Evolutionary conservation across 2,797 vertebrate genomes (phyloP).

Genomic region (Tapera naevia): DNA sequence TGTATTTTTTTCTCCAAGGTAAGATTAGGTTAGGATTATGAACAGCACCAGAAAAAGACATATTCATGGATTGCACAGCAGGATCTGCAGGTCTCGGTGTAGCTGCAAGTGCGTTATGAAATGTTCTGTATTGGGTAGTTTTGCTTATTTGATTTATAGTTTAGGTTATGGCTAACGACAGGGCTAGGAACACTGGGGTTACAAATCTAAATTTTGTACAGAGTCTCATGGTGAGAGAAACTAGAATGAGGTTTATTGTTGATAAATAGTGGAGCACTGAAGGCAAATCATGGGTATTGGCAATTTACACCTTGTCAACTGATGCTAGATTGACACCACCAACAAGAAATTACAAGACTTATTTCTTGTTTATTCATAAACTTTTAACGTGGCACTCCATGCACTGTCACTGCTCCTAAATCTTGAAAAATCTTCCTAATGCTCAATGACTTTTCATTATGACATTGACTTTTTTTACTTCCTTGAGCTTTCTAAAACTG

Average conservation of each 20-base stretch:
- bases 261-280: neutral
- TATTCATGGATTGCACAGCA: neutral
- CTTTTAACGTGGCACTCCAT: accelerated
- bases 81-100: neutral
- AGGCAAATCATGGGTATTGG: neutral
- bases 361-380: neutral
- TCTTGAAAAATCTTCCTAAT: neutral
- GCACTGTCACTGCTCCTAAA: neutral
- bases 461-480: neutral
- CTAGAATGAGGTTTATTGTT: neutral
- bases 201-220: neutral
- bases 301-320: neutral
- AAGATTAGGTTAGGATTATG: neutral
- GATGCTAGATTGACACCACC: neutral
- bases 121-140: neutral
- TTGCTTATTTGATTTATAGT: neutral
- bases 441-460: neutral
- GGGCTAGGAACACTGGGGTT: neutral
- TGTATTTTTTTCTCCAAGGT: neutral
- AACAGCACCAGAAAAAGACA: neutral
- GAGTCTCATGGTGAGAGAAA: neutral
- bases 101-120: neutral
- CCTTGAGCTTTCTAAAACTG: neutral
- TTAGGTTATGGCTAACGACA: neutral
- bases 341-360: neutral